Evolutionary conservation across 35 echinoderm and acorn worm genomes (phyloP).

Genomic region (Stichopus chloronotus): DNA sequence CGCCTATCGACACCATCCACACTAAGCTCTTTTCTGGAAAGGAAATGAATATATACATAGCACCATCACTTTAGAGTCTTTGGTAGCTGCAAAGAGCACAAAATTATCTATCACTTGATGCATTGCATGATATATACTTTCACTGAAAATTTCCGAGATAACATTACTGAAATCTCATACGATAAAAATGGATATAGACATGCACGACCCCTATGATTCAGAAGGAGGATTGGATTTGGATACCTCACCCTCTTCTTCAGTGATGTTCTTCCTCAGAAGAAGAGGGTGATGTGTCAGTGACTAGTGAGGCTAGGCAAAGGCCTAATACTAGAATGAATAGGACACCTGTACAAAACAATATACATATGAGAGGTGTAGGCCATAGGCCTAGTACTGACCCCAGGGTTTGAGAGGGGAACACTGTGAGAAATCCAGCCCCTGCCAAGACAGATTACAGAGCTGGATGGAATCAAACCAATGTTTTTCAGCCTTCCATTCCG

Average conservation of each 20-base stretch:
- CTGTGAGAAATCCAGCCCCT: not conserved
- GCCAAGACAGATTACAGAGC: not conserved
- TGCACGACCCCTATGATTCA: not conserved
- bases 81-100: not conserved
- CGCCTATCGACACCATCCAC: not conserved
- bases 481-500: conserved; percentile 9
- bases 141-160: conserved; percentile 1
- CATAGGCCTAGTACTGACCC: not conserved
- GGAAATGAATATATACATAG: not conserved
- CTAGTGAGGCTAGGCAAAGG: not conserved
- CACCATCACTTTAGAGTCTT: not conserved
- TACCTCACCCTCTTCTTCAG: not conserved
- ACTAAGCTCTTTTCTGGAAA: not conserved
- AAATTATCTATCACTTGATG: conserved; percentile 22
- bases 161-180: not conserved
- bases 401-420: not conserved
- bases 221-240: conserved; percentile 7
- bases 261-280: not conserved
- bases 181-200: not conserved
- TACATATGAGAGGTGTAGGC: not conserved
- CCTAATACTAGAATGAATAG: not conserved
- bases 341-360: not conserved
- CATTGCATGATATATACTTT: not conserved
- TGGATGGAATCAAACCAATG: conserved; percentile 24
- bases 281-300: not conserved